Base-by-base conservation (phyloP, 1,140 invertebrate species). In the Argopecten irradians region DNA sequence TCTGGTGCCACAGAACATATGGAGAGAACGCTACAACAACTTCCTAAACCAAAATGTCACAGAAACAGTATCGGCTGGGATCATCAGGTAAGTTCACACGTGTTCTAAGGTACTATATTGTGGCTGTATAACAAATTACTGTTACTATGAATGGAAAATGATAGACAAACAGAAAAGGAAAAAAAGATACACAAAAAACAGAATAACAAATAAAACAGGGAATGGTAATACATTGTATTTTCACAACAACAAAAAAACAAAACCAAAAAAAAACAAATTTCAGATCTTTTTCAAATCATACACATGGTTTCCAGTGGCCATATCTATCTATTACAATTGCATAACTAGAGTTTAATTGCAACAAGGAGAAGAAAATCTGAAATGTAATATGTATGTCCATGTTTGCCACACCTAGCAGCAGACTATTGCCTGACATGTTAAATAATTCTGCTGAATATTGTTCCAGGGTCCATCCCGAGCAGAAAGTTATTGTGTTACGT, bases 41-140 rank as follows among this genome's bases (percentile, higher is more conserved):
- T 94, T 95, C 41, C 91, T 94, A 83, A 95, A 95, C 89, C 92
- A 94, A 89, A 92, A 93, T 39, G 93, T 95, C n/a, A 92, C 94
- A 88, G 95, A 95, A 86, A 95, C 95, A 5, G 92, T 96, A 33
- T 96, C 95, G 33, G 91, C 93, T 1, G 95, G 95, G 46, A 96
- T 96, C 89, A 95, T 96, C 82, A 94, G 95, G 95, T 96, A 92
- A 90, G 86, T 83, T 13, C n/a, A 39, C 82, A 34, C 35, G 7
- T n/a, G n/a, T n/a, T n/a, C n/a, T n/a, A n/a, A n/a, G n/a, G n/a
- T 41, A 41, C 35, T 43, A 32, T 22, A 83, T 32, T 35, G 86
- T 7, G 19, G 36, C 35, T 32, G 13, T 11, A 86, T 55, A 41
- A 22, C 19, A 46, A 28, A n/a, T 28, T 86, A 55, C 28, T 34